Conservation (phyloP, 2,888 invertebrate species). For the Iselma pallidipennis region DNA sequence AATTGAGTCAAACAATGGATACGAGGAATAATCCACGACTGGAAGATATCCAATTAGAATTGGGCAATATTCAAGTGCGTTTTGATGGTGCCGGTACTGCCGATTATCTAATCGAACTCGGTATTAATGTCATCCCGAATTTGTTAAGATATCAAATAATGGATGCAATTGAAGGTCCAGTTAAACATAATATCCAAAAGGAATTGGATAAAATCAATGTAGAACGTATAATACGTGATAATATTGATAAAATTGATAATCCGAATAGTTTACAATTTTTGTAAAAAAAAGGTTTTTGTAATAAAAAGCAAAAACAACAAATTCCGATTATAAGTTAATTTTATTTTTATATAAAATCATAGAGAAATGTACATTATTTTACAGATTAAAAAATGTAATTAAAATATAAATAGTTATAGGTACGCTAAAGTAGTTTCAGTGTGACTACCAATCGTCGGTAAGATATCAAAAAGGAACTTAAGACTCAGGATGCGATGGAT, state of each 20-base stretch:
- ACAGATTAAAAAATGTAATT: slow-evolving; percentile 56
- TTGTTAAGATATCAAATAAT: slow-evolving; percentile 84
- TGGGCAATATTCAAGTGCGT: slow-evolving; percentile 83
- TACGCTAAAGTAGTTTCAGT: slow-evolving; percentile 46
- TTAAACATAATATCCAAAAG: slow-evolving; percentile 73
- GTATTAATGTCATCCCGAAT: slow-evolving; percentile 82
- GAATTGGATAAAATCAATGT: slow-evolving; percentile 75
- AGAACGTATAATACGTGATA: slow-evolving; percentile 72
- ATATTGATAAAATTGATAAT: slow-evolving; percentile 68
- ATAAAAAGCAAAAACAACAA: slow-evolving; percentile 6
- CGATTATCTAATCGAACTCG: slow-evolving; percentile 81
- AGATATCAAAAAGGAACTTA: slow-evolving; percentile 49
- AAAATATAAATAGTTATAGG: slow-evolving; percentile 55
- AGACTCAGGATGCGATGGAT: slow-evolving; percentile 48
- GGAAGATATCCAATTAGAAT: slow-evolving; percentile 74
- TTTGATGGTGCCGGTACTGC: slow-evolving; percentile 85
- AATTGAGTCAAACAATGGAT: slow-evolving; percentile 76
- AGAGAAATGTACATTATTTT: slow-evolving; percentile 56
- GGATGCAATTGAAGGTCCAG: slow-evolving; percentile 79
- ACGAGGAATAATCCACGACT: slow-evolving; percentile 73
- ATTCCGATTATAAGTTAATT: slow-evolving; percentile 27
- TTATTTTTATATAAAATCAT: slow-evolving; percentile 55
- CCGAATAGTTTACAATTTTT: slow-evolving; percentile 12
- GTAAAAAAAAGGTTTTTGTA: slow-evolving; percentile 5
- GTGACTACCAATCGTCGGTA: slow-evolving; percentile 39